Evolutionary conservation across 2,113 vertebrate genomes (phyloP).

Genomic region (Sorex fumeus): DNA sequence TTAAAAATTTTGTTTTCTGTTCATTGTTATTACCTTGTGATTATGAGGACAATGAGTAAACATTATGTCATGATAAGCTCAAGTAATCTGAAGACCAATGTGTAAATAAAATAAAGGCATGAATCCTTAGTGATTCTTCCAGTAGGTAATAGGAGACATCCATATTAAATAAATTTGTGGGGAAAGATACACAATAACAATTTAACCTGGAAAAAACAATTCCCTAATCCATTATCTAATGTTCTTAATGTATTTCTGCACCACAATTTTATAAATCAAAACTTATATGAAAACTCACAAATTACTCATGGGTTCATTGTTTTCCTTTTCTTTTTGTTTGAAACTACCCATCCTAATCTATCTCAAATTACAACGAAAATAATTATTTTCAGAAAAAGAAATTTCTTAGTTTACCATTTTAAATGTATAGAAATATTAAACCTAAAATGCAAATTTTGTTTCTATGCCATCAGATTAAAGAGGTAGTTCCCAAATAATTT

Average conservation of each 20-base stretch:
- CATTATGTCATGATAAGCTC: not conserved
- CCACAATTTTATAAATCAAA: constrained; percentile 3
- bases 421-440: not conserved
- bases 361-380: constrained; percentile 28
- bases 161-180: constrained; percentile 10
- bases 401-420: not conserved
- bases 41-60: not conserved
- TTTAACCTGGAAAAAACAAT: constrained; percentile 10
- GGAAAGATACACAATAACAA: not conserved
- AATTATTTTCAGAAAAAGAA: constrained; percentile 40
- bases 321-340: too few species aligned
- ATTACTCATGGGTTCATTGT: constrained; percentile 46
- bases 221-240: not conserved
- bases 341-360: not conserved
- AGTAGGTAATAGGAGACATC: not conserved
- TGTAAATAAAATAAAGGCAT: not conserved
- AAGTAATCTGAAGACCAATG: not conserved
- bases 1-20: not conserved
- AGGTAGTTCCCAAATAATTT: not conserved
- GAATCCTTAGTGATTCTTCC: not conserved
- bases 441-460: not conserved
- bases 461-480: not conserved
- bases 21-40: not conserved
- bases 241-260: not conserved
- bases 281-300: not conserved